Conservation (phyloP, 2,888 invertebrate genomes). For the Trichogramma dendrolimi region DNA sequence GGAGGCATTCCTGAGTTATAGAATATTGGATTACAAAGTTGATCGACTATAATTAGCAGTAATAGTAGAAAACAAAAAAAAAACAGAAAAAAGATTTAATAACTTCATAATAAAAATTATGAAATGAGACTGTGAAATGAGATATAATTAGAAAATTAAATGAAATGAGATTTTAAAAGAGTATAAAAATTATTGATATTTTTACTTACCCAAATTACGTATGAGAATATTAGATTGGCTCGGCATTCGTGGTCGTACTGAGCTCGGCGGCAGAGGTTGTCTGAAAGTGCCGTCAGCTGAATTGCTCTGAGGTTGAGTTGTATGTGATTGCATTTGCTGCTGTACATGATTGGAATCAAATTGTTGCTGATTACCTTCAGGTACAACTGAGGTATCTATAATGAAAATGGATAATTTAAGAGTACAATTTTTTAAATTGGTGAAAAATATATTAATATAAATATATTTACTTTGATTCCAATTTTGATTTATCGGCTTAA, state of each 20-base stretch:
- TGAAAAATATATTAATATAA: constrained; percentile 4
- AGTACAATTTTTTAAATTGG: neutral
- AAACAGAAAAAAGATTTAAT: neutral
- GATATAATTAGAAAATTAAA: no score
- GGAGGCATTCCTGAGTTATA: constrained; percentile 38
- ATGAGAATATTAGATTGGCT: constrained; percentile 44
- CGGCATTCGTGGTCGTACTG: constrained; percentile 56
- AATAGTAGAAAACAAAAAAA: neutral
- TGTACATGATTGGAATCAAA: constrained; percentile 45
- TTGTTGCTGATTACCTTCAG: constrained; percentile 39
- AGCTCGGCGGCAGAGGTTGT: constrained; percentile 64
- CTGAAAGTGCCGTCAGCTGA: constrained; percentile 63
- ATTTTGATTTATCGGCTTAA: constrained; percentile 49
- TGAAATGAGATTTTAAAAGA: neutral
- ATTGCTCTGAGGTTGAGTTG: constrained; percentile 38
- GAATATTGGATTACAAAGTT: neutral
- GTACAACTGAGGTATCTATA: constrained; percentile 39
- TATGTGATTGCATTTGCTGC: constrained; percentile 38
- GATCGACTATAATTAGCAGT: neutral
- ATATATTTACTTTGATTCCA: constrained; percentile 45
- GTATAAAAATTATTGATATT: neutral
- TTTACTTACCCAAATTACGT: constrained; percentile 33
- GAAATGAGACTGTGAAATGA: neutral
- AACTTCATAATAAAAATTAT: constrained; percentile 8
- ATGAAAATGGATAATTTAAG: neutral